These are phyloP conservation scores for Ptilodon capucinus DNA, from an alignment of 2,888 invertebrate genomes.

Conservation along the genomic window DNA sequence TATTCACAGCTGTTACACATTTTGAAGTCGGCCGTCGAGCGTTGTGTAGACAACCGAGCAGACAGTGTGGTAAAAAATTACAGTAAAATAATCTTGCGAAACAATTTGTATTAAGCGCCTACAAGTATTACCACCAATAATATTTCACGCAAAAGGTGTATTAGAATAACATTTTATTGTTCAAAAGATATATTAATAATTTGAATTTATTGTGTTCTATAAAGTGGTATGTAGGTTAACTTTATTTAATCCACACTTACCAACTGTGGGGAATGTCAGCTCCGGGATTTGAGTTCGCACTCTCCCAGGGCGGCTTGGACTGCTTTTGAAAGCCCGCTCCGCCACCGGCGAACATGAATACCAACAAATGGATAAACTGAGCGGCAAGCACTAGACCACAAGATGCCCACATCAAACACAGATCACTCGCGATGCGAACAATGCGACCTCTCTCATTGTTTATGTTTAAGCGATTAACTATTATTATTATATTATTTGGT, in stretches of 20 bases:
- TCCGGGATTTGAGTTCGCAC: slow-evolving; percentile 40
- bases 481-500: slow-evolving; percentile 11
- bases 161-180: no score
- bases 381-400: slow-evolving; percentile 6
- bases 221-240: no score
- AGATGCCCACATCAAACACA: slow-evolving; percentile 6
- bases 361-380: slow-evolving; percentile 11
- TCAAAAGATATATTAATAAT: background rate
- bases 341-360: slow-evolving; percentile 71
- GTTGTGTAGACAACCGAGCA: background rate
- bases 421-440: slow-evolving; percentile 3
- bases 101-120: background rate
- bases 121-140: no score
- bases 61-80: background rate
- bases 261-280: slow-evolving; percentile 56
- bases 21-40: background rate
- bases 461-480: slow-evolving; percentile 21
- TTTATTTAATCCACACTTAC: slow-evolving; percentile 51
- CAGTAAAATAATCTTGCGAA: background rate
- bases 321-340: slow-evolving; percentile 74
- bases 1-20: background rate
- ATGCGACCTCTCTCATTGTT: slow-evolving; percentile 12
- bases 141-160: no score
- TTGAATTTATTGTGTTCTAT: no score
- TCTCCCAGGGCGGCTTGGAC: slow-evolving; percentile 73